phyloP scores from a whole-genome alignment of 2,888 invertebrate species.

The Andrena trimmerana region DNA sequence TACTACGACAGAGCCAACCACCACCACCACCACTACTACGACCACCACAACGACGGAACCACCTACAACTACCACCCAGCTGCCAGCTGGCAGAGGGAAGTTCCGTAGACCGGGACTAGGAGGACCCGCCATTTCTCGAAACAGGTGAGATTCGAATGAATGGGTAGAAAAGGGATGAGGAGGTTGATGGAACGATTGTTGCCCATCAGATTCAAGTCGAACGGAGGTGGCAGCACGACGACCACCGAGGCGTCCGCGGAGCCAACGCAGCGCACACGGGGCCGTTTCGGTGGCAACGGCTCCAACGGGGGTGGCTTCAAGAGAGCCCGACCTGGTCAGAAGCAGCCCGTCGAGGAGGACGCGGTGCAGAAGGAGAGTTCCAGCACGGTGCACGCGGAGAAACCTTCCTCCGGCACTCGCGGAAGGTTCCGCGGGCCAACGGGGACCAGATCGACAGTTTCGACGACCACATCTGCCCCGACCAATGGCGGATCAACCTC shows the following conservation, averaged over 20 bases:
- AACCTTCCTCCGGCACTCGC: constrained; percentile 70
- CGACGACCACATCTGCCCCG: constrained; percentile 69
- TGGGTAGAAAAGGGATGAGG: neutral
- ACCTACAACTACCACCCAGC: constrained; percentile 86
- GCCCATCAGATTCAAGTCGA: constrained; percentile 77
- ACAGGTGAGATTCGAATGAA: constrained; percentile 66
- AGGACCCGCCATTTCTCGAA: constrained; percentile 67
- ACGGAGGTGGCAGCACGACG: constrained; percentile 74
- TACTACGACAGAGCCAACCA: constrained; percentile 86
- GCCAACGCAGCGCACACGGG: constrained; percentile 76
- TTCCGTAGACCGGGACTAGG: constrained; percentile 75
- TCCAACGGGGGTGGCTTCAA: constrained; percentile 75
- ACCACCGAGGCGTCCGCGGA: constrained; percentile 73
- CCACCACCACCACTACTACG: constrained; percentile 84
- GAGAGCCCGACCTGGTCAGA: constrained; percentile 78
- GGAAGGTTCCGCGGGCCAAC: constrained; percentile 78
- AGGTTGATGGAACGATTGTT: neutral
- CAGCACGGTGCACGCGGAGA: constrained; percentile 75
- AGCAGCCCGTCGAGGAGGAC: constrained; percentile 74
- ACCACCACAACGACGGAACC: constrained; percentile 86
- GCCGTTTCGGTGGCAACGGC: constrained; percentile 76
- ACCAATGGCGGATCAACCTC: constrained; percentile 39
- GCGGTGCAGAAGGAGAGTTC: constrained; percentile 80
- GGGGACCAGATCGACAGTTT: constrained; percentile 68
- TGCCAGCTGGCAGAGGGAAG: constrained; percentile 78